Percentiles rank a stretch among this genome's conserved stretches.
These are phyloP conservation scores for Halictus ligatus DNA, from an alignment of 2,888 invertebrate genomes.

Conservation along the genomic window DNA sequence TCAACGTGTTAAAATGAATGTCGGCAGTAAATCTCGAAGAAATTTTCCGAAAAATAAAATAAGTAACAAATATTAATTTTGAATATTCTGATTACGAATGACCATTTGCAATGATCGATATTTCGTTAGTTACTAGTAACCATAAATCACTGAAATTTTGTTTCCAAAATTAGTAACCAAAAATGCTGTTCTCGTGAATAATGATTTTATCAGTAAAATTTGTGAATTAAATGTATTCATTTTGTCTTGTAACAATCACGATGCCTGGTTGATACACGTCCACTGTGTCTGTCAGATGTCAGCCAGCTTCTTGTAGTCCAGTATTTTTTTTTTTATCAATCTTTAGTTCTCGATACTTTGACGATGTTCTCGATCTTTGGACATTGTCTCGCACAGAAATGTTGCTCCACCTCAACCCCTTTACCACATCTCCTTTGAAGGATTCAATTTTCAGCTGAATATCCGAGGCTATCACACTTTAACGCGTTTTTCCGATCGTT, in stretches of 20 bases:
- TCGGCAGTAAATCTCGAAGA: not conserved
- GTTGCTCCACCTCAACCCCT: too few relatives aligned
- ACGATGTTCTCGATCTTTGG: not conserved
- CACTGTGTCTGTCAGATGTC: not conserved
- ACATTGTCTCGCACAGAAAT: not conserved
- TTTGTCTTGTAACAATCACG: too few relatives aligned
- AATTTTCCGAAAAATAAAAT: not conserved
- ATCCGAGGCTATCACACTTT: not conserved
- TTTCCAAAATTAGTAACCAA: too few relatives aligned
- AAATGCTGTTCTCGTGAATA: too few relatives aligned
- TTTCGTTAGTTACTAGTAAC: too few relatives aligned
- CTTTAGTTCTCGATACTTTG: not conserved
- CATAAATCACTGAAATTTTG: too few relatives aligned
- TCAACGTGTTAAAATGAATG: too few relatives aligned
- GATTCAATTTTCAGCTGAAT: not conserved
- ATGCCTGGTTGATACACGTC: not conserved
- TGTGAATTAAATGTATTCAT: too few relatives aligned
- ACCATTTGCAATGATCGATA: not conserved
- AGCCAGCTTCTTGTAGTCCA: not conserved
- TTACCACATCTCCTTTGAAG: not conserved
- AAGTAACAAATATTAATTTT: not conserved
- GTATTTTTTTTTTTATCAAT: not conserved
- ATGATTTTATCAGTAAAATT: too few relatives aligned
- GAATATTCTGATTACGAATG: not conserved
- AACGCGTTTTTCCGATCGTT: not conserved